phyloP scores from a whole-genome alignment of 2,888 invertebrate species.

The Eupithecia inturbata region DNA sequence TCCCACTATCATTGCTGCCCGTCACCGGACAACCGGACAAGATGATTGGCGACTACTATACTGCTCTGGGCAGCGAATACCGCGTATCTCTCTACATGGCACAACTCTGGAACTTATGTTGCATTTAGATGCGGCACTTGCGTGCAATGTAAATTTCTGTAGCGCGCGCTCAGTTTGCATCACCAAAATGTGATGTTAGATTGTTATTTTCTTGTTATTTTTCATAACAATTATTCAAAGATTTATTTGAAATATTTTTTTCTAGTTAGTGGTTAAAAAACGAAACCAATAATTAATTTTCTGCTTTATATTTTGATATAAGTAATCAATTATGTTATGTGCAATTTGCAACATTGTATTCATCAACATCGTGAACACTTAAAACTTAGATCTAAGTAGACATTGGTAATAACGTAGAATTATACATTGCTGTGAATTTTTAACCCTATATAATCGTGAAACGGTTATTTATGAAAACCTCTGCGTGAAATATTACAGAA shows the following conservation, averaged over 20 bases:
- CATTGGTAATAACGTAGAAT: slow-evolving; percentile 15
- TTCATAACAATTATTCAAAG: slow-evolving; percentile 16
- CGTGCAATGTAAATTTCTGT: background rate
- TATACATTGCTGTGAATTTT: slow-evolving; percentile 8
- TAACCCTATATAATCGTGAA: slow-evolving; percentile 22
- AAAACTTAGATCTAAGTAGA: background rate
- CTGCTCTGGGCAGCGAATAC: background rate
- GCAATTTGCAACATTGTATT: background rate
- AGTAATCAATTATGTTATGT: background rate
- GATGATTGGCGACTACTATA: background rate
- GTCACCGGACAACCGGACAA: too few relatives aligned
- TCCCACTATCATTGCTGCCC: too few relatives aligned
- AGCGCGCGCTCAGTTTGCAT: slow-evolving; percentile 4
- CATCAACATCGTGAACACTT: background rate
- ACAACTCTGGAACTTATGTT: background rate
- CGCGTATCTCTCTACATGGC: background rate
- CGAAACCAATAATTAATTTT: background rate
- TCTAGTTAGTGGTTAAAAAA: slow-evolving; percentile 28
- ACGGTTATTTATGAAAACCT: slow-evolving; percentile 21
- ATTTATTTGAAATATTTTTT: slow-evolving; percentile 33
- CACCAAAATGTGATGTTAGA: slow-evolving; percentile 21
- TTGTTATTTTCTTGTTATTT: slow-evolving; percentile 37
- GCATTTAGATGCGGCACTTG: background rate
- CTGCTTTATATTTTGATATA: slow-evolving; percentile 9
- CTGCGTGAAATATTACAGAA: slow-evolving; percentile 16